Conservation (phyloP, 1,140 invertebrate species). For the Aporrectodea caliginosa region DNA sequence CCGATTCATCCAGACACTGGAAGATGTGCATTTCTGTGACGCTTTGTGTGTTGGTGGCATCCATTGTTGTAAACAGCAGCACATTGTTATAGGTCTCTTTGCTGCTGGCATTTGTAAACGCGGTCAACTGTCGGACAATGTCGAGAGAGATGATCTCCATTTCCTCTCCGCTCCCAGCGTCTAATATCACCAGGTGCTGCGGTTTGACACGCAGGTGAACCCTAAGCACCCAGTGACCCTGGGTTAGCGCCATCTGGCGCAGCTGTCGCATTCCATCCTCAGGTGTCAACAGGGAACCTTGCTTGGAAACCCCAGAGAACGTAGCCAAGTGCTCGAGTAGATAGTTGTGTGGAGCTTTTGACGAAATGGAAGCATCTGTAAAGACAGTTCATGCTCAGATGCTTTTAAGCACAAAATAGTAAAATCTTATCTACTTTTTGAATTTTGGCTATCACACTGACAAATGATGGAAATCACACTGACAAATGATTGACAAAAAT, state of each 20-base stretch:
- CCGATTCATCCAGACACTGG: conserved; percentile 61
- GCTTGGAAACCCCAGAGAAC: not conserved
- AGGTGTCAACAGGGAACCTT: not conserved
- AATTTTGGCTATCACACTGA: too few relatives aligned
- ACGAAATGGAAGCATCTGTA: not conserved
- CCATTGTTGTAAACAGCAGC: conserved; percentile 83
- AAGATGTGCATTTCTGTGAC: conserved; percentile 97
- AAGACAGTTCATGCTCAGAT: too few relatives aligned
- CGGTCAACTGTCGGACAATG: conserved; percentile 88
- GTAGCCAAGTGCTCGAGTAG: not conserved
- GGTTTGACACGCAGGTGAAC: not conserved
- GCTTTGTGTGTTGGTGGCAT: conserved; percentile 54
- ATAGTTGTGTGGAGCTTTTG: not conserved
- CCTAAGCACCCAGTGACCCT: not conserved
- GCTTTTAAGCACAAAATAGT: too few relatives aligned
- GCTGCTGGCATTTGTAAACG: conserved; percentile 91
- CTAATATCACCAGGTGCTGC: not conserved
- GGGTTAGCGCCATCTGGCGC: not conserved
- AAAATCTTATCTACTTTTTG: too few relatives aligned
- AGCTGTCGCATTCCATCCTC: not conserved
- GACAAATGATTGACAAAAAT: too few relatives aligned
- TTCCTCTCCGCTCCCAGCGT: conserved; percentile 49
- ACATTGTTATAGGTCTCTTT: conserved; percentile 99
- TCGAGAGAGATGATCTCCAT: conserved; percentile 89
- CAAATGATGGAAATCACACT: too few relatives aligned